Conservation (phyloP, 2,113 vertebrate genomes). For the Periophthalmus modestus region DNA sequence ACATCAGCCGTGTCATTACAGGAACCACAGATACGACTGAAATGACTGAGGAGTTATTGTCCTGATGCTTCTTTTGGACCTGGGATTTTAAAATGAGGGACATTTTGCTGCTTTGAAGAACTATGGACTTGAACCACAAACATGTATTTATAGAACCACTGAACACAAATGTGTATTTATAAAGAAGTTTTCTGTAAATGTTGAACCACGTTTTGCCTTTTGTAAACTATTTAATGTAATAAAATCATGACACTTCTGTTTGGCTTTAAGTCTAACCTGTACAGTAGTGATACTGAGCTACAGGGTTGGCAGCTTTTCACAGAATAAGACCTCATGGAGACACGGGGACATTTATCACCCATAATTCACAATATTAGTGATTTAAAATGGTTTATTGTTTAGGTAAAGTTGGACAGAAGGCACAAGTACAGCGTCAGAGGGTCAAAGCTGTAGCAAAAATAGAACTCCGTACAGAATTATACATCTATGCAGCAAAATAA, state of each 20-base stretch:
- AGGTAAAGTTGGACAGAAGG: neutral
- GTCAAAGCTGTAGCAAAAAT: conserved; percentile 65
- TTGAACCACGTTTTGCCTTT: conserved; percentile 3
- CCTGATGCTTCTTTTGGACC: neutral
- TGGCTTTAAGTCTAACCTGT: neutral
- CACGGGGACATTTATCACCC: too few species aligned
- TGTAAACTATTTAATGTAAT: conserved; percentile 3
- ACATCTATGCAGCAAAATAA: conserved; percentile 52
- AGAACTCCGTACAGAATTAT: conserved; percentile 67
- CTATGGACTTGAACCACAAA: neutral
- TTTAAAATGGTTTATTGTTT: conserved; percentile 4
- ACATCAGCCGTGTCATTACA: neutral
- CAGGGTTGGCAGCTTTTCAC: too few species aligned
- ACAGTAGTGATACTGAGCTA: too few species aligned
- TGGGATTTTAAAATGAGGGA: neutral
- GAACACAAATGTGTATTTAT: conserved; percentile 4
- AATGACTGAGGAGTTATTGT: neutral
- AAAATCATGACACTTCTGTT: neutral
- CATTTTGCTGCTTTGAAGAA: neutral
- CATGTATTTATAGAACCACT: too few species aligned
- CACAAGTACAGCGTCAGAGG: conserved; percentile 2
- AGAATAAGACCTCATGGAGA: too few species aligned
- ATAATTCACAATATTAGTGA: neutral
- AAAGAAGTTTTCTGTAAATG: neutral
- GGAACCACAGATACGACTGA: neutral